Conservation (phyloP, 2,113 vertebrate genomes). For the Podiceps cristatus region DNA sequence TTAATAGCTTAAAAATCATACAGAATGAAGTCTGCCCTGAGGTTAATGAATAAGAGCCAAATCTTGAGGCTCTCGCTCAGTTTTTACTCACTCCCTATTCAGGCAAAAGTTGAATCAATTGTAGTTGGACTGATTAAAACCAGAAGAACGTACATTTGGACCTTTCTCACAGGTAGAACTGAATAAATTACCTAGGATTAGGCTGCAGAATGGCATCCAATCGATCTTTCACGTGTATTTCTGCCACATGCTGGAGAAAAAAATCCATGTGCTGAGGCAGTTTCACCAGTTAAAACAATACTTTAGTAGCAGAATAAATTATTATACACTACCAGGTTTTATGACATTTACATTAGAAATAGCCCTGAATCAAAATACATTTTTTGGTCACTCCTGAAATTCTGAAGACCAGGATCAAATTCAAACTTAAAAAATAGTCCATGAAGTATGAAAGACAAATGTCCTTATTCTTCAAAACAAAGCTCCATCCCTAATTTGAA, state of each 20-base stretch:
- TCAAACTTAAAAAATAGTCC: not conserved
- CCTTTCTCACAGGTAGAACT: slow-evolving; percentile 41
- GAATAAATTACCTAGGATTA: slow-evolving; percentile 61
- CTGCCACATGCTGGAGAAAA: not conserved
- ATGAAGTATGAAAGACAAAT: not conserved
- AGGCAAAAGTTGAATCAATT: slow-evolving; percentile 60
- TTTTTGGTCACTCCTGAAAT: not conserved
- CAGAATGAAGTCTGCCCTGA: slow-evolving; percentile 63
- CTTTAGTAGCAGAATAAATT: slow-evolving; percentile 36
- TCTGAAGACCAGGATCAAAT: not conserved
- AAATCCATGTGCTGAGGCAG: not conserved
- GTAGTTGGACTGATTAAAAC: slow-evolving; percentile 60
- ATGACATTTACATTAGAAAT: slow-evolving; percentile 49
- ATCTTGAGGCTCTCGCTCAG: slow-evolving; percentile 22
- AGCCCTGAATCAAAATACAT: not conserved
- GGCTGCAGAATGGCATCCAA: slow-evolving; percentile 44
- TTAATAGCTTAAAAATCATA: slow-evolving; percentile 68
- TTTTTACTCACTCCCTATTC: slow-evolving; percentile 43
- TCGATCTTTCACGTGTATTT: slow-evolving; percentile 33
- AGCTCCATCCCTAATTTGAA: not conserved
- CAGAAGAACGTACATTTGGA: slow-evolving; percentile 54
- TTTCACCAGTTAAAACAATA: slow-evolving; percentile 29
- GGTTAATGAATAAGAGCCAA: slow-evolving; percentile 67
- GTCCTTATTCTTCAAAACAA: not conserved
- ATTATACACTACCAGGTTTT: not conserved